These are phyloP conservation scores for Athrips mouffetella DNA, from an alignment of 2,888 invertebrate species.

Conservation along the genomic window DNA sequence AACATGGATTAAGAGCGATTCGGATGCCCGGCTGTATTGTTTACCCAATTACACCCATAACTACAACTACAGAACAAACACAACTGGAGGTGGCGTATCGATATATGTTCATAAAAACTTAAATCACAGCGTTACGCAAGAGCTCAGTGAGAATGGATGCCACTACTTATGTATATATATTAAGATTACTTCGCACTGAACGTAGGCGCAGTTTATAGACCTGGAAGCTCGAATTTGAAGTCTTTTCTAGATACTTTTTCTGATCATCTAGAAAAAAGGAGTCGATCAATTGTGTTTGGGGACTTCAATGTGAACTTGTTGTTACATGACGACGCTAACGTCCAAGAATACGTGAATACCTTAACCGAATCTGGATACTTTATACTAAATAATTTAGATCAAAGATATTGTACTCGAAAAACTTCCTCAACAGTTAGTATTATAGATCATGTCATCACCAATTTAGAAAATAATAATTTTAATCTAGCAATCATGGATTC, in stretches of 20 bases:
- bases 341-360: not conserved
- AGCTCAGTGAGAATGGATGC: not conserved
- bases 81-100: slow-evolving; percentile 13
- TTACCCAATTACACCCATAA: slow-evolving; percentile 10
- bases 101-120: slow-evolving; percentile 1
- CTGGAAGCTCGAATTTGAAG: not conserved
- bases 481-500: slow-evolving; percentile 11
- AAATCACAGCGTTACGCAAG: not conserved
- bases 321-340: not conserved
- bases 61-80: slow-evolving; percentile 1
- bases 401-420: slow-evolving; percentile 7
- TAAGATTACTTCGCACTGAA: not conserved
- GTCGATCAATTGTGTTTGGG: too few species aligned
- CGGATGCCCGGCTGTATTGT: slow-evolving; percentile 15
- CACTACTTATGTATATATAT: slow-evolving; percentile 8
- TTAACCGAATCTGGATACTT: slow-evolving; percentile 6
- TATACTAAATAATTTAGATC: slow-evolving; percentile 11
- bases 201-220: slow-evolving; percentile 11
- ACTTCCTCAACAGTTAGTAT: slow-evolving; percentile 1
- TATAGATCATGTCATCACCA: slow-evolving; percentile 12
- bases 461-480: slow-evolving; percentile 6
- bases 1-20: slow-evolving; percentile 25
- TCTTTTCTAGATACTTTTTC: slow-evolving; percentile 1
- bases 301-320: not conserved
- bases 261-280: not conserved